Conservation (phyloP, 2,113 vertebrate genomes). For the Ciconia boyciana region DNA sequence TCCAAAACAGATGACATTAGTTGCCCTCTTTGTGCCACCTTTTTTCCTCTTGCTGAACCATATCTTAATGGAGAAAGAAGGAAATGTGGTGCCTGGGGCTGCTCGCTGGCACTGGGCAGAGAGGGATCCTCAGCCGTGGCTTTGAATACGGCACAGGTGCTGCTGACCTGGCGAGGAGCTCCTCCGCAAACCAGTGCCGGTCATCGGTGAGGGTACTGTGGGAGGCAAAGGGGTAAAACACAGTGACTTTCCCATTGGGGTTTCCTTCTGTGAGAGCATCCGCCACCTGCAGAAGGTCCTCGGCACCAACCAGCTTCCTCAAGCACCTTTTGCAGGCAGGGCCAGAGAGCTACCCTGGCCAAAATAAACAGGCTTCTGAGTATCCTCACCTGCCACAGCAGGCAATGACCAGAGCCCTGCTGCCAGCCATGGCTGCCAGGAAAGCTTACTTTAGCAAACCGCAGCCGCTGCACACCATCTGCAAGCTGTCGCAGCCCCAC, state of each 20-base stretch:
- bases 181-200: not conserved
- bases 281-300: not conserved
- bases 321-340: not conserved
- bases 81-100: not conserved
- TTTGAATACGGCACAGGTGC: not conserved
- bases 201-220: not conserved
- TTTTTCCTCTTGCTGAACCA: not conserved
- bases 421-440: not conserved
- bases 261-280: not conserved
- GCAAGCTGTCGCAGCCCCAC: not conserved
- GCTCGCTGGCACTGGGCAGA: not conserved
- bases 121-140: fast-evolving
- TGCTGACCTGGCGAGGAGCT: not conserved
- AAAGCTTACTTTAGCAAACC: not conserved
- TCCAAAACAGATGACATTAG: not conserved
- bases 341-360: not conserved
- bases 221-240: not conserved
- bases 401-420: not conserved
- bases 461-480: fast-evolving
- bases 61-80: not conserved
- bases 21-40: not conserved
- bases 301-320: not conserved
- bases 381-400: not conserved
- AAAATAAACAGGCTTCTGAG: not conserved
- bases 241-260: not conserved